phyloP scores from a whole-genome alignment of 2,113 vertebrate species.

The Philantomba maxwellii region DNA sequence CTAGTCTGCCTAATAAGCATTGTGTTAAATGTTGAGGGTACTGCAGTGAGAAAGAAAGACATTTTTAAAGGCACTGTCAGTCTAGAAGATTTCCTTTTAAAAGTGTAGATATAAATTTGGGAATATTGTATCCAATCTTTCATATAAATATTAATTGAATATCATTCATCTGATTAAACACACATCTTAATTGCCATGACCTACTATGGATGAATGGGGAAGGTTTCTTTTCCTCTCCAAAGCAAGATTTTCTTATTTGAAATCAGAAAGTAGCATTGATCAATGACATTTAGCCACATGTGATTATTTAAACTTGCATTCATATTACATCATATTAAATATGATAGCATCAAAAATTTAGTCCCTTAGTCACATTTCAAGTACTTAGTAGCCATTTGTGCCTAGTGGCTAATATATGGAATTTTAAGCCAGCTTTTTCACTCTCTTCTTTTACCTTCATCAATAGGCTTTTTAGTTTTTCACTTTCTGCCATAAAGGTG shows the following conservation, averaged over 20 bases:
- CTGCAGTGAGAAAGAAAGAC: neutral
- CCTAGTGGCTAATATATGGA: neutral
- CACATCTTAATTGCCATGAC: neutral
- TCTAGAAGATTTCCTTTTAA: neutral
- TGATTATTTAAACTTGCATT: neutral
- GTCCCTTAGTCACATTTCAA: neutral
- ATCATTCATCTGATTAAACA: neutral
- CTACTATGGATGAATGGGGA: neutral
- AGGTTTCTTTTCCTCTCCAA: neutral
- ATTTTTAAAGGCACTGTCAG: neutral
- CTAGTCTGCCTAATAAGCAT: neutral
- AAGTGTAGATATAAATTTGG: neutral
- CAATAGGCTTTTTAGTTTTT: neutral
- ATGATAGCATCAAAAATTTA: neutral
- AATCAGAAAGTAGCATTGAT: neutral
- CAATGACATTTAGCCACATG: neutral
- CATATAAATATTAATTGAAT: neutral
- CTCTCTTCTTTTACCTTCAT: neutral
- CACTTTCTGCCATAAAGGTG: neutral
- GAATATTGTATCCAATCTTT: neutral
- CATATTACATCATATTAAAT: conserved; percentile 3
- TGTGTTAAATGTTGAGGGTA: neutral
- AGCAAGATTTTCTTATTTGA: neutral
- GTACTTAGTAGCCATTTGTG: neutral
- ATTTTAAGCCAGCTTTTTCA: neutral